Conservation (phyloP, 2,113 vertebrate species). For the Lepisosteus oculatus region DNA sequence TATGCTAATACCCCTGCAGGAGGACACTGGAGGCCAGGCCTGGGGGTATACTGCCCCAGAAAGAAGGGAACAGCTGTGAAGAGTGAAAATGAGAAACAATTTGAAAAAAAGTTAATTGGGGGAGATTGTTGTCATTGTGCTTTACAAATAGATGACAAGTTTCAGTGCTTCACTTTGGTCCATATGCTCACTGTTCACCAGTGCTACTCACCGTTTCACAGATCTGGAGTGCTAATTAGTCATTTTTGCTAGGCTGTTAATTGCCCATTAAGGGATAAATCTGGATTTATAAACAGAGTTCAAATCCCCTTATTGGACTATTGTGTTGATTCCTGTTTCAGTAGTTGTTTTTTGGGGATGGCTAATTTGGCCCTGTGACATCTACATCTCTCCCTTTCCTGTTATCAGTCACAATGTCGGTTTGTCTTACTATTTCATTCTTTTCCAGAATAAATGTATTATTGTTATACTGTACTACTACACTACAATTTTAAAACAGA, state of each 20-base stretch:
- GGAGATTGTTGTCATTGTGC: not conserved
- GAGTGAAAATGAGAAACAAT: not conserved
- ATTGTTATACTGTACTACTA: too few species aligned
- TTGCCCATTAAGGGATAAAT: conserved; percentile 8
- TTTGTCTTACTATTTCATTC: not conserved
- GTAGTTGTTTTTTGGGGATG: too few species aligned
- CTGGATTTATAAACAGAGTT: not conserved
- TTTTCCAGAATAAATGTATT: too few species aligned
- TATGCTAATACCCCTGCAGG: not conserved
- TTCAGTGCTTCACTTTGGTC: not conserved
- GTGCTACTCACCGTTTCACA: not conserved
- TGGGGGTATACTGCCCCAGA: conserved; percentile 8
- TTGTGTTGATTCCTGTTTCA: too few species aligned
- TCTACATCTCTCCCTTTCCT: too few species aligned
- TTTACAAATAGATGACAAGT: conserved; percentile 11
- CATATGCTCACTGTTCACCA: conserved; percentile 4
- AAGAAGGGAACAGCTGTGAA: conserved; percentile 15
- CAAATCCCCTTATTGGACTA: too few species aligned
- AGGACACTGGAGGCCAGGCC: not conserved
- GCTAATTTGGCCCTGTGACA: too few species aligned
- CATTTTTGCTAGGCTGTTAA: not conserved
- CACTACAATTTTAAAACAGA: too few species aligned
- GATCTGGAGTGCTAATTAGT: conserved; percentile 15
- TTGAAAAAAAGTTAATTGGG: too few species aligned
- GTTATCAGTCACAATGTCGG: not conserved